Evolutionary conservation across 2,888 invertebrate genomes (phyloP), one percentile per base, ranked within the genome.

Genomic region (Eristalis intricaria): DNA sequence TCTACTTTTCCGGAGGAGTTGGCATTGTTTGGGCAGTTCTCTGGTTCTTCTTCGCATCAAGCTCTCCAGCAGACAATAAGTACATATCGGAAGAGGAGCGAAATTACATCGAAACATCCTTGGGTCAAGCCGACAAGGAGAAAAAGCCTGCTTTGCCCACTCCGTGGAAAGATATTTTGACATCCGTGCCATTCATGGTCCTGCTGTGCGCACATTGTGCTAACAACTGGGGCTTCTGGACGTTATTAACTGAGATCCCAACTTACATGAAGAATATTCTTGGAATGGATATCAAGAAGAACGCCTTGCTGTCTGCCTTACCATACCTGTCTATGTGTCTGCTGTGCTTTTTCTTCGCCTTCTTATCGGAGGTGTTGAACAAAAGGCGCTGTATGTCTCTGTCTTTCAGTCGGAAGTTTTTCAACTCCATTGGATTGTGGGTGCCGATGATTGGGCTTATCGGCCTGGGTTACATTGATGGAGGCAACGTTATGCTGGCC

Each of bases 211-310:
- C 95, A 0, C 97, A 97, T 90, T 95, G 95, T 87, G 95, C 96
- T 0, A 96, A 97, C 87, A 93, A 93, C 90, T 96, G 97, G 95
- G 97, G 97, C 35, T 97, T 96, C 93, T 97, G 97, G 96, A 97
- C 97, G 32, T 93, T 97, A 32, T 94, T 97, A 0, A 97, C 97
- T 0, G 96, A 97, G 91, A 96, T 97, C 90, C 97, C 97, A 0
- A 95, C 96, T 0, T 97, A 97, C 91, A 96, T 97, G 95, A 95
- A 95, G 89, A 94, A 95, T 64, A 95, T 97, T 4, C 94, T 97
- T 1, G 93, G 94, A 71, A 96, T 95, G 89, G 94, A 97, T 78
- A 96, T 97, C 26, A 95, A 96, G 91, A 93, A 95, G 94, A 96
- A 96, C 90, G 96, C 96, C 4, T 89, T 95, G 7, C 91, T 96